phyloP scores from a whole-genome alignment of 2,113 vertebrate genomes.

The Malurus alboscapulatus region DNA sequence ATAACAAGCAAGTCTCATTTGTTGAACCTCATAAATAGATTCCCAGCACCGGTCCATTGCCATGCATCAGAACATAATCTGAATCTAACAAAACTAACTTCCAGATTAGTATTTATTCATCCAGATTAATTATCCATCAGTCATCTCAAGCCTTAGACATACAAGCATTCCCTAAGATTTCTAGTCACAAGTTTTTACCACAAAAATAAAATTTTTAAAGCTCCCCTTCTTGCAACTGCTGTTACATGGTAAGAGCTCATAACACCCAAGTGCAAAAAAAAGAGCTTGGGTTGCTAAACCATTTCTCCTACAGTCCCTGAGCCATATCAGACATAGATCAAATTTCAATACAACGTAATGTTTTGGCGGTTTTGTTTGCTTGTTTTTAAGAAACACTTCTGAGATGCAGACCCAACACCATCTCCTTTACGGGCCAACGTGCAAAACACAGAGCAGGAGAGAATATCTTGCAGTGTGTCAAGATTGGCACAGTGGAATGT shows the following conservation, averaged over 20 bases:
- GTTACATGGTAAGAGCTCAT: not conserved
- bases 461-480: not conserved
- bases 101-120: not conserved
- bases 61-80: not conserved
- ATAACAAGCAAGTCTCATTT: not conserved
- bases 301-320: not conserved
- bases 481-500: not conserved
- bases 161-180: not conserved
- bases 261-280: not conserved
- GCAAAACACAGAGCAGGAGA: not conserved
- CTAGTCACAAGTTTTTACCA: not conserved
- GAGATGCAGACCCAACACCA: not conserved
- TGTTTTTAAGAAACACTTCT: not conserved
- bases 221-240: not conserved
- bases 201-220: not conserved
- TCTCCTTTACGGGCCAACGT: not conserved
- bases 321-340: not conserved
- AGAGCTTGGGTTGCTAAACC: not conserved
- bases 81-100: not conserved
- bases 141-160: not conserved
- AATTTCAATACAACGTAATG: not conserved
- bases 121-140: not conserved
- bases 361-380: not conserved
- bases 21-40: not conserved
- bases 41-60: not conserved